These are phyloP conservation scores for Macaria notata DNA, from an alignment of 2,888 invertebrate species.

Conservation along the genomic window DNA sequence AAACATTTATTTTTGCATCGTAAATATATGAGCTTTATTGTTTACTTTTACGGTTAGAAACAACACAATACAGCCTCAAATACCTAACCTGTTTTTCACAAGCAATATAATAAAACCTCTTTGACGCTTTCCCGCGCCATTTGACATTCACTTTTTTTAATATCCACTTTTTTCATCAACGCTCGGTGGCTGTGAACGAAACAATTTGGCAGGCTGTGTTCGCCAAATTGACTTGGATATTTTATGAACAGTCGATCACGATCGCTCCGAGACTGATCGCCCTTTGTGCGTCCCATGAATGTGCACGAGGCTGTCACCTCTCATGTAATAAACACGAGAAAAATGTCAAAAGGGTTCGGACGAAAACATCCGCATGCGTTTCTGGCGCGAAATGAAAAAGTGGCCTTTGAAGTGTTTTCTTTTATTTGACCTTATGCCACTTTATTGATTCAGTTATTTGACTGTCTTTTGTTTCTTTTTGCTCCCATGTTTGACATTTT, in stretches of 20 bases:
- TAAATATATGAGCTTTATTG: too few relatives aligned
- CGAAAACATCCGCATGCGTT: constrained; percentile 10
- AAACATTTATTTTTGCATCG: too few relatives aligned
- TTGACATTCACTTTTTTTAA: constrained; percentile 32
- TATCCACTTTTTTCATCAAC: constrained; percentile 54
- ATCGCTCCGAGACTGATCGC: constrained; percentile 36
- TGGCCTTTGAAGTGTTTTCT: neutral
- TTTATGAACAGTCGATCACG: constrained; percentile 46
- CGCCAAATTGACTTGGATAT: constrained; percentile 61
- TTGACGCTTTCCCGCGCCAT: constrained; percentile 17
- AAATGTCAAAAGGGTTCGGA: constrained; percentile 14
- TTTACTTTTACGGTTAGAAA: too few relatives aligned
- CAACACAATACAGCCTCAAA: neutral
- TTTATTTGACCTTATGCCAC: neutral
- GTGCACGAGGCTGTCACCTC: constrained; percentile 26
- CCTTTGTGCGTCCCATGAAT: constrained; percentile 32
- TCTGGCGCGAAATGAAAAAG: neutral
- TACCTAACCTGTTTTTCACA: too few relatives aligned
- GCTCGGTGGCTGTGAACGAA: constrained; percentile 47
- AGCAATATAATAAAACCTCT: too few relatives aligned
- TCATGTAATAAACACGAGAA: constrained; percentile 19
- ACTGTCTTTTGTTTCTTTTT: too few relatives aligned
- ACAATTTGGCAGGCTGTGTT: constrained; percentile 55
- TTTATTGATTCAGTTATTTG: too few relatives aligned
- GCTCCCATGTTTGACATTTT: too few relatives aligned